Percentiles rank a stretch among this genome's conserved stretches.
Evolutionary conservation across 1,140 invertebrate species (phyloP).

Genomic region (Lucilia sericata): DNA sequence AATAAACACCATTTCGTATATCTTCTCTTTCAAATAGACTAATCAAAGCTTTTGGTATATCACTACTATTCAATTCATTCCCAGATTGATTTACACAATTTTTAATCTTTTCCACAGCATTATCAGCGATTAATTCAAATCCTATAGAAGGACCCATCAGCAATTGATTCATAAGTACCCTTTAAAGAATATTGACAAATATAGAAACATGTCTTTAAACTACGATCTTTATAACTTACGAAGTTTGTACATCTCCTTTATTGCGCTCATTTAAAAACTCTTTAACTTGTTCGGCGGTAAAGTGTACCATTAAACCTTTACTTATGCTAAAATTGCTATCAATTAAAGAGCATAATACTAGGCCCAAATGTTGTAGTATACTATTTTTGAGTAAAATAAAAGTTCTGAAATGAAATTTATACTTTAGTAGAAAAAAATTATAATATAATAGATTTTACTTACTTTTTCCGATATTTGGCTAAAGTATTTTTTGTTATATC

Average conservation of each 20-base stretch:
- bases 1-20: constrained; percentile 79
- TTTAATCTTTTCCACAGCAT: constrained; percentile 72
- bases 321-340: constrained; percentile 78
- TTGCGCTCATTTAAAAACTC: constrained; percentile 74
- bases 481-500: constrained; percentile 74
- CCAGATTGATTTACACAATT: constrained; percentile 52
- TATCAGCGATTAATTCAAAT: constrained; percentile 81
- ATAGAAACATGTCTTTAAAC: not conserved
- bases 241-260: constrained; percentile 72
- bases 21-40: constrained; percentile 80
- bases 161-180: constrained; percentile 74
- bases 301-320: constrained; percentile 78
- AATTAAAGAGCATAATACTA: constrained; percentile 77
- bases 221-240: constrained; percentile 69
- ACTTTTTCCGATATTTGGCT: constrained; percentile 74
- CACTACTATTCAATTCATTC: constrained; percentile 45
- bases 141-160: constrained; percentile 79
- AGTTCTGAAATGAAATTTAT: constrained; percentile 70
- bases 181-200: constrained; percentile 48
- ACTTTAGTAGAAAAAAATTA: not conserved
- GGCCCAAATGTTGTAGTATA: constrained; percentile 77
- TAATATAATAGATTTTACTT: constrained; percentile 52
- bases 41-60: constrained; percentile 75
- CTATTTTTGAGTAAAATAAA: constrained; percentile 82
- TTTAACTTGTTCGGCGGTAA: constrained; percentile 69